Evolutionary conservation across 2,113 vertebrate species (phyloP).

Genomic region (Salminus brasiliensis): DNA sequence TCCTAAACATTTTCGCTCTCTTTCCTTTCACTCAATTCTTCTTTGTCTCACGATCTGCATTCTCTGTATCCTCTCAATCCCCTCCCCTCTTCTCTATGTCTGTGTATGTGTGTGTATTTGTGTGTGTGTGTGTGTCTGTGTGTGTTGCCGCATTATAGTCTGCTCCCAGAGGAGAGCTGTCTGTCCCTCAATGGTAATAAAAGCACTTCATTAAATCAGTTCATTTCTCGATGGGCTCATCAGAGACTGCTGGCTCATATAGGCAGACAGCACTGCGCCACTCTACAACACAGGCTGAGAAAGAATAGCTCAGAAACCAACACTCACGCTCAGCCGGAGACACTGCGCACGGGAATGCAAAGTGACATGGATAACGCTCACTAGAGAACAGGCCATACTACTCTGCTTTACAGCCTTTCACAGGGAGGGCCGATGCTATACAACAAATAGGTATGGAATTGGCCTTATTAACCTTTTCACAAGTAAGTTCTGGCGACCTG

Average conservation of each 20-base stretch:
- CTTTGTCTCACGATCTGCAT: slow-evolving; percentile 11
- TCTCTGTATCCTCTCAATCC: background rate
- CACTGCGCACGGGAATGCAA: background rate
- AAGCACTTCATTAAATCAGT: slow-evolving; percentile 72
- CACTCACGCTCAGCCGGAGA: background rate
- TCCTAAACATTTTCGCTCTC: background rate
- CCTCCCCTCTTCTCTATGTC: background rate
- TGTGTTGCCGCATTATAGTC: slow-evolving; percentile 43
- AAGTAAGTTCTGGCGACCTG: too few species aligned
- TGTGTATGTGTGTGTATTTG: slow-evolving; percentile 17
- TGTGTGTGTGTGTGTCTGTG: slow-evolving; percentile 48
- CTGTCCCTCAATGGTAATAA: slow-evolving; percentile 63
- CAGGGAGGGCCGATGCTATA: background rate
- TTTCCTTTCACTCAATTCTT: slow-evolving; percentile 8
- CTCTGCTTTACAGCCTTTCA: background rate
- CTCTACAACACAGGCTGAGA: slow-evolving; percentile 4
- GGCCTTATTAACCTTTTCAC: too few species aligned
- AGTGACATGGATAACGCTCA: background rate
- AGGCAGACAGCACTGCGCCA: slow-evolving; percentile 39
- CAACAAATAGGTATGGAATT: background rate
- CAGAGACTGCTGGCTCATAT: slow-evolving; percentile 52
- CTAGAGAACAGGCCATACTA: background rate
- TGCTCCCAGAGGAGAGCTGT: slow-evolving; percentile 49
- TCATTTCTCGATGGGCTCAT: slow-evolving; percentile 66
- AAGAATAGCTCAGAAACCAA: slow-evolving; percentile 17